These are phyloP conservation scores for Entelurus aequoreus DNA, from an alignment of 2,113 vertebrate genomes.

Conservation along the genomic window DNA sequence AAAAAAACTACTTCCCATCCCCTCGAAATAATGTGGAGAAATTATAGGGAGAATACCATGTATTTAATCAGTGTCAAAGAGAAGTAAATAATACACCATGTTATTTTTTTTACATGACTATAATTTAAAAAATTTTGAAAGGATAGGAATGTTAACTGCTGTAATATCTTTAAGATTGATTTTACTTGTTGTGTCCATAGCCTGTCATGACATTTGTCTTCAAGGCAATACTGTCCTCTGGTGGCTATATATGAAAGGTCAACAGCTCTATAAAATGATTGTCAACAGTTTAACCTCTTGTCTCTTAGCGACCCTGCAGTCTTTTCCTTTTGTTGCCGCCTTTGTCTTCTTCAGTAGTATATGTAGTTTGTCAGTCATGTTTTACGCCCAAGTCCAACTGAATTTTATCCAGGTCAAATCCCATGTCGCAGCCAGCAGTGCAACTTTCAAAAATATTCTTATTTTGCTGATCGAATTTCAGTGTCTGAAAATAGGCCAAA, in stretches of 20 bases:
- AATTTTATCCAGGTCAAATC: not conserved
- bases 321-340: not conserved
- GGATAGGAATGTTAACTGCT: too few species aligned
- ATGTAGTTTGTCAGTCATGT: not conserved
- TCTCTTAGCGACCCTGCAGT: not conserved
- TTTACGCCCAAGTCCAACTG: not conserved
- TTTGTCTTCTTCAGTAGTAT: not conserved
- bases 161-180: too few species aligned
- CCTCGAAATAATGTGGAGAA: too few species aligned
- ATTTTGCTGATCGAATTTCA: slow-evolving; percentile 1
- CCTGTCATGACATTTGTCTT: not conserved
- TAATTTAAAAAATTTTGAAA: too few species aligned
- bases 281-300: not conserved
- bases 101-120: too few species aligned
- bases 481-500: not conserved
- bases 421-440: not conserved
- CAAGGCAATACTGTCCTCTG: slow-evolving; percentile 21
- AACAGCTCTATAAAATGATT: not conserved
- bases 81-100: too few species aligned
- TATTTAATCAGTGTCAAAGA: too few species aligned
- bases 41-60: too few species aligned
- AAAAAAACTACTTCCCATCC: too few species aligned
- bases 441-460: slow-evolving; percentile 1
- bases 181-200: not conserved
- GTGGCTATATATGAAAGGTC: slow-evolving; percentile 2